Conservation (phyloP, 2,797 vertebrate genomes). For the Eulemur rubriventer region DNA sequence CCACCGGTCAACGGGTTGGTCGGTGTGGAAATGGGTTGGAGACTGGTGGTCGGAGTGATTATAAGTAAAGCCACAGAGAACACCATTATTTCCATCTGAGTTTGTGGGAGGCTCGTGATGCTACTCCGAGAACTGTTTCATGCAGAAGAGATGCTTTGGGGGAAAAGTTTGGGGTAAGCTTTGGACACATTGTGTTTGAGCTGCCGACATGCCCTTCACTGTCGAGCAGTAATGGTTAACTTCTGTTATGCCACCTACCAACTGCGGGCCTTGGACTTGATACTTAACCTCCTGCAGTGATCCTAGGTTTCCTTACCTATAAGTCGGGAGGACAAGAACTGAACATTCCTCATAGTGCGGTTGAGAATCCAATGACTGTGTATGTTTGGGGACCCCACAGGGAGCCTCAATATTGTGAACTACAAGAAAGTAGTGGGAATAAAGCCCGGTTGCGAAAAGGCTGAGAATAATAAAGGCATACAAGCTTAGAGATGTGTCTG, state of each 20-base stretch:
- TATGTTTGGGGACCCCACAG: neutral
- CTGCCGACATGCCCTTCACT: neutral
- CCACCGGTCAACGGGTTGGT: neutral
- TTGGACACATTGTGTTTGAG: neutral
- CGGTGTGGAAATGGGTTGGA: neutral
- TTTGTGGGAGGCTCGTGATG: neutral
- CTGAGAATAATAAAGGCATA: no score
- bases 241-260: neutral
- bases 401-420: neutral
- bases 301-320: neutral
- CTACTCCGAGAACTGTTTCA: neutral
- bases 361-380: neutral
- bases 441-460: neutral
- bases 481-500: neutral
- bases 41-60: neutral
- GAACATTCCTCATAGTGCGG: fast-evolving
- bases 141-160: no score
- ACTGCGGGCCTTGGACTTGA: neutral
- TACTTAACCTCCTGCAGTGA: neutral
- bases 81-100: neutral
- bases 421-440: no score
- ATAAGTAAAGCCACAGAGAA: neutral
- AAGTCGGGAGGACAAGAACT: neutral
- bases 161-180: no score
- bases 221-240: no score